Conservation (phyloP, 2,888 invertebrate species). For the Chironomus riparius region DNA sequence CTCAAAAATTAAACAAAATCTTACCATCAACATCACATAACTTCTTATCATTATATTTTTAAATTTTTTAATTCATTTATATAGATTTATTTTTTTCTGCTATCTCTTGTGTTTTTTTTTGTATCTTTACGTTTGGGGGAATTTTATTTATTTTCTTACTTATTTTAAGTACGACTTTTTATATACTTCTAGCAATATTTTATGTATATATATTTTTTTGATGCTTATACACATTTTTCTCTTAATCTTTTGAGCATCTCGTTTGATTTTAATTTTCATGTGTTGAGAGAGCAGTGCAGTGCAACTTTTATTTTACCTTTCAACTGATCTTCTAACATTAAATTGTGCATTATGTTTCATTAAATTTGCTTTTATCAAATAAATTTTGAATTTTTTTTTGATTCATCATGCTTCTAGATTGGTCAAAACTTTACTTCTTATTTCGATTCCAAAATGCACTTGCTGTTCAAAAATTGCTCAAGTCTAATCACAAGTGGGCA, state of each 20-base stretch:
- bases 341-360: not conserved
- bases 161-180: not conserved
- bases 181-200: not conserved
- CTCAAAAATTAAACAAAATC: not conserved
- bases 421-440: too few relatives aligned
- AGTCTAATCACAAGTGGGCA: too few relatives aligned
- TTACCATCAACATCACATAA: not conserved
- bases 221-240: not conserved
- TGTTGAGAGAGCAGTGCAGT: not conserved
- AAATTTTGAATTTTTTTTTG: too few relatives aligned
- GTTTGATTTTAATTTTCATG: not conserved
- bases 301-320: not conserved
- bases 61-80: not conserved
- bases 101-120: not conserved
- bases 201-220: not conserved
- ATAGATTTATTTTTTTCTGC: not conserved
- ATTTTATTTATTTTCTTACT: not conserved
- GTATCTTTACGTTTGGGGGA: not conserved
- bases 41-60: not conserved
- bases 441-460: too few relatives aligned
- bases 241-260: not conserved
- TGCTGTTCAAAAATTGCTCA: too few relatives aligned
- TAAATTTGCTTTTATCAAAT: not conserved
- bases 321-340: not conserved
- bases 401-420: too few relatives aligned